phyloP scores from a whole-genome alignment of 2,888 invertebrate species.

The Hypsopygia costalis region DNA sequence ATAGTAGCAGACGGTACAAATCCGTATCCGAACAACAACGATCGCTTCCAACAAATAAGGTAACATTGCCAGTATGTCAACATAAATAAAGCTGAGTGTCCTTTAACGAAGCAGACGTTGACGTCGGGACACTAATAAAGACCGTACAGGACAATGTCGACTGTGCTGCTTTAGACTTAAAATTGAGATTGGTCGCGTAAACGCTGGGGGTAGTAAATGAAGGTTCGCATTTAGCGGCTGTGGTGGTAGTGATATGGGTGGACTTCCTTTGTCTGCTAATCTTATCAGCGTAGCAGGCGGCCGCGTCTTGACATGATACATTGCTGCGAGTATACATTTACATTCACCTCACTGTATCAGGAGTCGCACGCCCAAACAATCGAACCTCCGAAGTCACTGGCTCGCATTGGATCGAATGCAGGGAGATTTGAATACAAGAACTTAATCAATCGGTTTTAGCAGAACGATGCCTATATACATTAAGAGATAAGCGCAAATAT shows the following conservation, averaged over 20 bases:
- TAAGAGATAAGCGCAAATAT: constrained; percentile 32
- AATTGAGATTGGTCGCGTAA: constrained; percentile 36
- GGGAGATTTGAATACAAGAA: constrained; percentile 17
- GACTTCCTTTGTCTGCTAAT: constrained; percentile 80
- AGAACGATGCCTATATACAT: constrained; percentile 36
- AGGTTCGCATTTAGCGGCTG: constrained; percentile 71
- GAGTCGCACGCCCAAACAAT: constrained; percentile 2
- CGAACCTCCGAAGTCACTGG: neutral
- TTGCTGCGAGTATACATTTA: constrained; percentile 29
- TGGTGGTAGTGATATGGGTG: constrained; percentile 75
- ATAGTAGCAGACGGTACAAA: constrained; percentile 38
- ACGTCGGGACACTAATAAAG: constrained; percentile 68
- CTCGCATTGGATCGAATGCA: neutral
- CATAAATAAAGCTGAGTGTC: constrained; percentile 79
- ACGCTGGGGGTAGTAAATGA: constrained; percentile 61
- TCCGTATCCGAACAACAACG: constrained; percentile 31
- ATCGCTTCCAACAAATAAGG: constrained; percentile 63
- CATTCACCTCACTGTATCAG: constrained; percentile 13
- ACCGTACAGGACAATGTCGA: constrained; percentile 45
- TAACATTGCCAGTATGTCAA: constrained; percentile 75
- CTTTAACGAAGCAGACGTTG: constrained; percentile 77
- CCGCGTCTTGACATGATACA: constrained; percentile 72
- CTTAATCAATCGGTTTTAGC: constrained; percentile 49
- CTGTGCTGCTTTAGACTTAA: constrained; percentile 47
- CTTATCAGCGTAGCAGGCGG: constrained; percentile 60